These are phyloP conservation scores for Amblyjoppa fuscipennis DNA, from an alignment of 2,888 invertebrate species.

Conservation along the genomic window DNA sequence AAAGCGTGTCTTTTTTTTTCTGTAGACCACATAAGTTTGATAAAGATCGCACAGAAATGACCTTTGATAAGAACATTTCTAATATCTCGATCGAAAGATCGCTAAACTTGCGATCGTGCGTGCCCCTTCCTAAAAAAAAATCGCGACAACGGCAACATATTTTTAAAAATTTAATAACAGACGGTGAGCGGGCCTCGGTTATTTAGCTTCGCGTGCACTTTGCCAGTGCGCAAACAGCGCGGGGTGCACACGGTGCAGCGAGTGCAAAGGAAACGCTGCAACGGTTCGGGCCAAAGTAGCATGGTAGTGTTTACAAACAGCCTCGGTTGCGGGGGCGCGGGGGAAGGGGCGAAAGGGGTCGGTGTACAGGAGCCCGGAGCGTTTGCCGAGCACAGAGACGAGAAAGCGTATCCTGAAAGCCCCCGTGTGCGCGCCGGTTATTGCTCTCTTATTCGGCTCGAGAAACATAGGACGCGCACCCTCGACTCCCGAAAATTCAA, in stretches of 20 bases:
- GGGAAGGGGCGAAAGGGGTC: conserved; percentile 35
- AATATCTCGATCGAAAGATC: too few relatives aligned
- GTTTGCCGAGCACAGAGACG: conserved; percentile 49
- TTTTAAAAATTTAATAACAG: neutral
- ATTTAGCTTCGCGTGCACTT: conserved; percentile 40
- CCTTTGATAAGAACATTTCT: too few relatives aligned
- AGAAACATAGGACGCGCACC: conserved; percentile 51
- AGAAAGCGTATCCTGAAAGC: conserved; percentile 70
- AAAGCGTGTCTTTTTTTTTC: too few relatives aligned
- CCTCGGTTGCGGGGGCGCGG: conserved; percentile 65
- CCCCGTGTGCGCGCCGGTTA: conserved; percentile 73
- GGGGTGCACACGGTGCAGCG: conserved; percentile 53
- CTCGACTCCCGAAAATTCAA: conserved; percentile 33
- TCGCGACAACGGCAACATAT: neutral
- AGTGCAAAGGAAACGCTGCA: conserved; percentile 9
- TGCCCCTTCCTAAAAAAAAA: neutral
- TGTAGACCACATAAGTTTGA: too few relatives aligned
- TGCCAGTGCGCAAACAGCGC: conserved; percentile 15
- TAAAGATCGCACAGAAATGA: too few relatives aligned
- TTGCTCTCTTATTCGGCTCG: conserved; percentile 73
- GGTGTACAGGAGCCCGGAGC: conserved; percentile 55
- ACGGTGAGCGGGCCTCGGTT: neutral
- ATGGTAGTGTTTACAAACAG: conserved; percentile 80
- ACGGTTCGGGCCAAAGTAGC: conserved; percentile 72
- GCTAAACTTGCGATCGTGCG: neutral